Evolutionary conservation across 53 echinoderm and acorn worm genomes (phyloP), one percentile per base, ranked within the genome.

Genomic region (Echinometra lucunter): DNA sequence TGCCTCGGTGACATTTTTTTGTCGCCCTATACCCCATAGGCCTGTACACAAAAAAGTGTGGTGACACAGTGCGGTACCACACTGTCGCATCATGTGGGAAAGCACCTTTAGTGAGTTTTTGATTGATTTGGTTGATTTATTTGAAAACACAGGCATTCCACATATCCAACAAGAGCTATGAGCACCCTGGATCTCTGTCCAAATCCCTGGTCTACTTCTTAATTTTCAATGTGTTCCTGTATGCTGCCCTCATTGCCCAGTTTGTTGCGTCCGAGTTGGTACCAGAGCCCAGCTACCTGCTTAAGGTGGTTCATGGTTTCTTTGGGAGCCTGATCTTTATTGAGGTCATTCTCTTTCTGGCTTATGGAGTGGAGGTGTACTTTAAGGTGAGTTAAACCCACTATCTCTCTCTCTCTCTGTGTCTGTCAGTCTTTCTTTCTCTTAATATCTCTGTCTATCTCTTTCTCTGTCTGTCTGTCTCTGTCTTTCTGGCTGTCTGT

Each of bases 301-400:
- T 95, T 42, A 95, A 94, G 89, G 55, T 97, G 91, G 96, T 98
- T 53, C 98, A 96, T 25, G 97, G 96, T 4, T 95, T 96, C 94
- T 97, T 97, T 74, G 99, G 98, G 6, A 88, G 72, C 30, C 96
- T 99, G 40, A 98, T 99, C 96, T 95, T 96, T 66, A 89, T 99
- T 58, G 97, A 97, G 58, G 96, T 99, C n/a, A 85, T 97, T 27
- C 97, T 99, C 94, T 99, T 99, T 90, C 94, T 99, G 30, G 95
- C 96, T 1, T 99, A 99, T 80, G 99, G 99, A 88, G 98, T 99
- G 9, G 99, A 99, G 69, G 99, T 99, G 28, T 99, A 95, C 91
- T 97, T 99, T 91, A 99, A 98, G 96, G 99, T 97, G 53, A 94
- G 94, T 67, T 45, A n/a, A n/a, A n/a, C n/a, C n/a, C n/a, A n/a